Evolutionary conservation across 2,797 vertebrate genomes (phyloP).

Genomic region (Rhyacichthys aspro): DNA sequence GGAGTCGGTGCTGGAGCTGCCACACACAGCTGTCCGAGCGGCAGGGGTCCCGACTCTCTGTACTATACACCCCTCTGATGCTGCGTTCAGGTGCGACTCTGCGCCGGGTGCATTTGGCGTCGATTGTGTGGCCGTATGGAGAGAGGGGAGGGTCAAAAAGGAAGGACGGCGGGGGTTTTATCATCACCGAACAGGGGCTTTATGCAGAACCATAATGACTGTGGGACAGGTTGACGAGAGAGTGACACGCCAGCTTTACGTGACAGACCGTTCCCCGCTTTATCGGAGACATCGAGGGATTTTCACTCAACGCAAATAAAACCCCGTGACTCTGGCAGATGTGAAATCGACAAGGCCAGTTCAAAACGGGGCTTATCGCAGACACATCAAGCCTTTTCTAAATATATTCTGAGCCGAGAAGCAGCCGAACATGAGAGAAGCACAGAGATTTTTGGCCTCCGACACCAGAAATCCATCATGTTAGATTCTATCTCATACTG

Average conservation of each 20-base stretch:
- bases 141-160: slow-evolving; percentile 53
- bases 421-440: background rate
- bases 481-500: too few relatives aligned
- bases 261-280: slow-evolving; percentile 32
- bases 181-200: slow-evolving; percentile 48
- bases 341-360: slow-evolving; percentile 16
- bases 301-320: background rate
- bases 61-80: background rate
- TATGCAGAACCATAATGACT: slow-evolving; percentile 43
- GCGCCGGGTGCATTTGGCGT: slow-evolving; percentile 41
- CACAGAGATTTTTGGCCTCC: too few relatives aligned
- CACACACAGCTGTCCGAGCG: slow-evolving; percentile 57
- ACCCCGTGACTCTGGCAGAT: slow-evolving; percentile 1
- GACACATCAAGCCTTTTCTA: slow-evolving; percentile 7
- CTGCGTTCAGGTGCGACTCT: background rate
- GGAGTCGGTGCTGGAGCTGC: slow-evolving; percentile 15
- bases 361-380: slow-evolving; percentile 4
- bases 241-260: slow-evolving; percentile 57
- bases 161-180: slow-evolving; percentile 32
- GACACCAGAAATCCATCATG: too few relatives aligned
- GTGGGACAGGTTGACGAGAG: slow-evolving; percentile 27
- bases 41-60: background rate
- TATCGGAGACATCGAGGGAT: slow-evolving; percentile 5
- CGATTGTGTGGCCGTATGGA: slow-evolving; percentile 34
- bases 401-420: background rate